A percentile compares a stretch with the other conserved stretches of the same genome.
Conservation (phyloP, 1,140 invertebrate species). For the Monomorium pharaonis region DNA sequence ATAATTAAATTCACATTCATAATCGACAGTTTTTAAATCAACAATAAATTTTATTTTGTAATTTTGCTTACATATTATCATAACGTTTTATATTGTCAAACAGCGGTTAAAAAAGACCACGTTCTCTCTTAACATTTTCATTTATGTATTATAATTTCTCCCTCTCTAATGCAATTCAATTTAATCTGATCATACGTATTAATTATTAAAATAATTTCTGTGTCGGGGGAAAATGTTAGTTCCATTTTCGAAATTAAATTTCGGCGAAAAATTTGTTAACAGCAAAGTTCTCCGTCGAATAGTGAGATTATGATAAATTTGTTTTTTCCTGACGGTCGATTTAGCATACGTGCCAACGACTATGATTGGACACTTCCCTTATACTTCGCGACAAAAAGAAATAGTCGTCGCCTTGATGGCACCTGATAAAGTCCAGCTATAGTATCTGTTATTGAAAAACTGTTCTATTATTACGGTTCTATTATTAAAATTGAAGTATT, state of each 20-base stretch:
- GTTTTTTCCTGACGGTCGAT: background rate
- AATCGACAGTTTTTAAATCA: background rate
- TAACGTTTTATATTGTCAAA: background rate
- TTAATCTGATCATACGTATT: background rate
- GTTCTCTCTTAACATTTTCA: background rate
- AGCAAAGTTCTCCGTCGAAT: background rate
- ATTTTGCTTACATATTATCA: background rate
- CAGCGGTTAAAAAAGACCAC: background rate
- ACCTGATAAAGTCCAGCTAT: background rate
- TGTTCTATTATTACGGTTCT: conserved; percentile 27
- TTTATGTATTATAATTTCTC: background rate
- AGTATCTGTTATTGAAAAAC: conserved; percentile 28
- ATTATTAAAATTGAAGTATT: conserved; percentile 33
- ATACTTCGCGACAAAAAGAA: background rate
- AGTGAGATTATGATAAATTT: background rate
- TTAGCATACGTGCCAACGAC: background rate
- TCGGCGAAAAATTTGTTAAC: background rate
- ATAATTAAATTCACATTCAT: background rate
- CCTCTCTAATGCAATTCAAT: background rate
- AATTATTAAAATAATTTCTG: background rate
- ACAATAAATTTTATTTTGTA: background rate
- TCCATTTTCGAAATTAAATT: background rate
- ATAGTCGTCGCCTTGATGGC: background rate
- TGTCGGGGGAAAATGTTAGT: background rate
- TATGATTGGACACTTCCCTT: conserved; percentile 13